A percentile compares a stretch with the other conserved stretches of the same genome.
Evolutionary conservation across 1,140 invertebrate genomes (phyloP).

Genomic region (Berghia stephanieae): DNA sequence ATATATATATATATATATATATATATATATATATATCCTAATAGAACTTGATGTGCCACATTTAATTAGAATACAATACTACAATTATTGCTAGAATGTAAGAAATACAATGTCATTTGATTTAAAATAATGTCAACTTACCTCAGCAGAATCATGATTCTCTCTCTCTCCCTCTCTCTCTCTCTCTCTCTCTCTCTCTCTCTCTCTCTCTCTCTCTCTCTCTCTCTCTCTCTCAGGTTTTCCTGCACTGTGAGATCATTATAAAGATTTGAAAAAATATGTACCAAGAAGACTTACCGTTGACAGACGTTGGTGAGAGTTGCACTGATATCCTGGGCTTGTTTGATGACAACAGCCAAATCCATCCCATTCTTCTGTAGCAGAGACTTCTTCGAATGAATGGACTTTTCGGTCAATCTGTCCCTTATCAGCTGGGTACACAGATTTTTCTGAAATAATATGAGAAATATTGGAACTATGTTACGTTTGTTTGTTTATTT

Average conservation of each 20-base stretch:
- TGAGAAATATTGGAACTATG: slow-evolving; percentile 21
- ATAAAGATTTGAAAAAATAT: no score
- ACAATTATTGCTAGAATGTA: no score
- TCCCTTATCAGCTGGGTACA: slow-evolving; percentile 87
- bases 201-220: no score
- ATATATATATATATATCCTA: no score
- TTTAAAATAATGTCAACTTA: not conserved
- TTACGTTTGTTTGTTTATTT: no score
- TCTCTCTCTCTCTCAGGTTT: no score
- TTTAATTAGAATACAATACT: no score
- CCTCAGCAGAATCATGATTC: not conserved
- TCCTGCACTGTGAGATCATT: no score
- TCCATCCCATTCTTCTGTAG: slow-evolving; percentile 83
- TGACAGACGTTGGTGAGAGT: slow-evolving; percentile 85
- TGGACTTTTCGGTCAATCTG: slow-evolving; percentile 77
- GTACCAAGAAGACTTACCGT: slow-evolving; percentile 71
- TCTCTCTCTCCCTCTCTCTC: not conserved
- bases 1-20: no score
- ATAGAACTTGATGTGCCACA: no score
- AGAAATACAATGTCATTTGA: no score
- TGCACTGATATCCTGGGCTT: slow-evolving; percentile 86
- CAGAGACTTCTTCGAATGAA: slow-evolving; percentile 76
- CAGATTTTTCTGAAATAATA: slow-evolving; percentile 49
- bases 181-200: not conserved
- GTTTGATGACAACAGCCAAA: slow-evolving; percentile 85